Percentiles rank a stretch among this genome's conserved stretches.
phyloP scores from a whole-genome alignment of 2,113 vertebrate genomes.

The Nematolebias whitei region DNA sequence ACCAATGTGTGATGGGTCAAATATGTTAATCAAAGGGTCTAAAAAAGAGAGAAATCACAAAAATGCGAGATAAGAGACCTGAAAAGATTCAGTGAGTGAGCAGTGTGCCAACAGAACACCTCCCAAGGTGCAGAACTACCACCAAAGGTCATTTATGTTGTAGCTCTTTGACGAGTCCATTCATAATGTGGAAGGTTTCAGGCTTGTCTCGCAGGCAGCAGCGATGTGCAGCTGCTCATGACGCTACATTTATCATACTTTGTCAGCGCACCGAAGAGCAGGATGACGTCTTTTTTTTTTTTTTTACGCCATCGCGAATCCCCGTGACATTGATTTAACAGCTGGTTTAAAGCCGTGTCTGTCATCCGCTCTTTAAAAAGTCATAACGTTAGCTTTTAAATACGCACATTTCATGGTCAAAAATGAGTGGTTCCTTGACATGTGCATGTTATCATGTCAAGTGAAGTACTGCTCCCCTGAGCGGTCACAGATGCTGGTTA shows the following conservation, averaged over 20 bases:
- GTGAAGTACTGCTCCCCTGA: too few relatives aligned
- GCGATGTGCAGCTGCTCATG: slow-evolving; percentile 30
- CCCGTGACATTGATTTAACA: slow-evolving; percentile 21
- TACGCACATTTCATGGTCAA: too few relatives aligned
- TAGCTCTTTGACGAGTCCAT: slow-evolving; percentile 59
- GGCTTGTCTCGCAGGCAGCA: slow-evolving; percentile 36
- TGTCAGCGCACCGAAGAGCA: slow-evolving; percentile 29
- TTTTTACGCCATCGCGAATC: slow-evolving; percentile 22
- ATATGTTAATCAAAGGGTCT: slow-evolving; percentile 55
- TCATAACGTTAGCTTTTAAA: too few relatives aligned
- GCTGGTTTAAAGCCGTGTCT: slow-evolving; percentile 10
- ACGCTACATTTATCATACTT: slow-evolving; percentile 59
- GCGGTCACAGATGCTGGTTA: too few relatives aligned
- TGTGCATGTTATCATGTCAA: too few relatives aligned
- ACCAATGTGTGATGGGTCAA: slow-evolving; percentile 58
- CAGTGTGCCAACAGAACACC: slow-evolving; percentile 39
- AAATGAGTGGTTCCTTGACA: too few relatives aligned
- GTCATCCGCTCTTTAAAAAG: background rate
- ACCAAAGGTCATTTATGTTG: slow-evolving; percentile 60
- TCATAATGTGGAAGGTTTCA: slow-evolving; percentile 64
- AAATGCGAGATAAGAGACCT: background rate
- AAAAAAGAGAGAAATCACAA: slow-evolving; percentile 5
- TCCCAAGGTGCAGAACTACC: slow-evolving; percentile 43
- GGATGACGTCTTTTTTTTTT: slow-evolving; percentile 40
- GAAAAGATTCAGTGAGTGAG: slow-evolving; percentile 44